Evolutionary conservation across 1,140 invertebrate genomes (phyloP).

Genomic region (Drosophila miranda): DNA sequence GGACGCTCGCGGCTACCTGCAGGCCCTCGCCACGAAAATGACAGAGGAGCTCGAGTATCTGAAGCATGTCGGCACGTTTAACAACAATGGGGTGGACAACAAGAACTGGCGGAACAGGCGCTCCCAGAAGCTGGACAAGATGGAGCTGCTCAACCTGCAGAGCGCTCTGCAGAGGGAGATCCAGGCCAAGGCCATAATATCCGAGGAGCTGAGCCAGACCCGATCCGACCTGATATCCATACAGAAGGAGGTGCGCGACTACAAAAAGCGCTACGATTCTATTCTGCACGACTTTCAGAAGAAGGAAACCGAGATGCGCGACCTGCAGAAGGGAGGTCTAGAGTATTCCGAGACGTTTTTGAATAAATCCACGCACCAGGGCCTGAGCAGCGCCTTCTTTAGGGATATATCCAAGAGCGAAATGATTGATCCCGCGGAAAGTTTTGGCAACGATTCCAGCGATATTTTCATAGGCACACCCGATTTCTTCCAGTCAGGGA

Average conservation of each 20-base stretch:
- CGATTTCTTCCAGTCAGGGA: conserved; percentile 55
- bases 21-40: conserved; percentile 98
- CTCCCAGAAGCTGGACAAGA: conserved; percentile 98
- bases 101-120: conserved; percentile 97
- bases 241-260: conserved; percentile 96
- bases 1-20: conserved; percentile 96
- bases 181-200: conserved; percentile 97
- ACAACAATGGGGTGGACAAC: conserved; percentile 84
- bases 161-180: conserved; percentile 98
- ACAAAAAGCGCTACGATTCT: conserved; percentile 89
- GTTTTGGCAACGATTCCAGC: conserved; percentile 49
- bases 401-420: conserved; percentile 61
- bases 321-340: conserved; percentile 90
- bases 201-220: conserved; percentile 95
- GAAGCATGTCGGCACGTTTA: conserved; percentile 89
- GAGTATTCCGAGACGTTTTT: conserved; percentile 87
- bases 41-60: conserved; percentile 98
- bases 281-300: conserved; percentile 91
- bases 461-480: conserved; percentile 51
- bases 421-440: conserved; percentile 37
- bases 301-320: conserved; percentile 94
- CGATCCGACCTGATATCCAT: conserved; percentile 94
- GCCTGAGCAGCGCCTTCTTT: conserved; percentile 63
- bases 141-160: conserved; percentile 98
- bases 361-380: conserved; percentile 59